phyloP scores from a whole-genome alignment of 2,797 vertebrate genomes.

The Petrocephalus schoutedeni region DNA sequence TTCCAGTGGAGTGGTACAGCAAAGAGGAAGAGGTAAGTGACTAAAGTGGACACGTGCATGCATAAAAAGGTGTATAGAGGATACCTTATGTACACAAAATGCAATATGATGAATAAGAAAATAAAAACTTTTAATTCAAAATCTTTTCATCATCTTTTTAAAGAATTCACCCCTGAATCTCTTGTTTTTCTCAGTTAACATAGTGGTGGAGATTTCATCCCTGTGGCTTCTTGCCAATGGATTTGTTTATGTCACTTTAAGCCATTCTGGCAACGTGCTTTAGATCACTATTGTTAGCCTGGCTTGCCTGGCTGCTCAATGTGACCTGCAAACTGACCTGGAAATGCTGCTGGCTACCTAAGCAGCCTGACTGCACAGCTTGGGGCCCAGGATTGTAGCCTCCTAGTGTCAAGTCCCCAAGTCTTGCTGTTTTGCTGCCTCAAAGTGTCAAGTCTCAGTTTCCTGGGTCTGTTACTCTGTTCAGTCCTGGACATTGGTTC shows the following conservation, averaged over 20 bases:
- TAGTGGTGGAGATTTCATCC: background rate
- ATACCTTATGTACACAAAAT: background rate
- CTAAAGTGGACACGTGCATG: background rate
- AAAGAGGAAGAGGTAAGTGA: background rate
- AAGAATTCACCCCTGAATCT: background rate
- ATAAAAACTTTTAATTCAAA: background rate
- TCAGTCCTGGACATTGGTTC: background rate
- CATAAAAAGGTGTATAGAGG: background rate
- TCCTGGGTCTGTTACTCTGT: background rate
- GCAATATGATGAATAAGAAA: background rate
- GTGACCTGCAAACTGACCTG: background rate
- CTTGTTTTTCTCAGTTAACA: background rate
- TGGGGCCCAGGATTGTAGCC: background rate
- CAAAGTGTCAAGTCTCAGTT: background rate
- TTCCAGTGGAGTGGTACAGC: background rate
- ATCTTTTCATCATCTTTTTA: background rate
- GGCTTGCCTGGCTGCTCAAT: background rate
- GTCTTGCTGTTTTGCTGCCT: background rate
- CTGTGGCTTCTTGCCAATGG: background rate
- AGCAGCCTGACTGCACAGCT: background rate
- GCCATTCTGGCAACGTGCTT: background rate
- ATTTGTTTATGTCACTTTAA: background rate
- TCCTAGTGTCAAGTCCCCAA: background rate
- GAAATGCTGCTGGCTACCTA: background rate
- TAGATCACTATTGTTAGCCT: background rate